These are phyloP conservation scores for Rhingia rostrata DNA, from an alignment of 2,888 invertebrate genomes.

Conservation along the genomic window DNA sequence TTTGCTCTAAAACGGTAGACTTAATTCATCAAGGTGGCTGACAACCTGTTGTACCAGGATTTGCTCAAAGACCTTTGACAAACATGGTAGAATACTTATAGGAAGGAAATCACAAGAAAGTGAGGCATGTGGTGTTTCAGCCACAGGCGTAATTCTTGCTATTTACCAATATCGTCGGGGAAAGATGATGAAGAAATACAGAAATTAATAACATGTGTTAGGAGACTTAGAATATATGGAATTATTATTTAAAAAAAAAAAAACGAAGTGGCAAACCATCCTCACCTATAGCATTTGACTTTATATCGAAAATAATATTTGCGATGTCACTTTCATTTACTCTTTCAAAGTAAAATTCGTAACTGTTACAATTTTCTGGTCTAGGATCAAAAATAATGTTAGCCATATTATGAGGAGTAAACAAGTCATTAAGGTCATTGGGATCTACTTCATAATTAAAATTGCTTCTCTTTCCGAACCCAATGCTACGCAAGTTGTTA, in stretches of 20 bases:
- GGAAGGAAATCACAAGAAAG: background rate
- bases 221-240: background rate
- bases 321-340: background rate
- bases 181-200: background rate
- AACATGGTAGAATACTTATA: too few species aligned
- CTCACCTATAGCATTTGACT: conserved; percentile 1
- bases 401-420: too few species aligned
- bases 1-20: background rate
- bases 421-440: too few species aligned
- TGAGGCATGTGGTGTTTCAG: background rate
- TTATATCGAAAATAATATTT: too few species aligned
- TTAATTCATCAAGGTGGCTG: too few species aligned
- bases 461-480: background rate
- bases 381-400: too few species aligned
- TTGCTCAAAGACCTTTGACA: too few species aligned
- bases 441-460: background rate
- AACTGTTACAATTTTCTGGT: too few species aligned
- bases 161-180: background rate
- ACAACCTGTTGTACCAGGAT: background rate
- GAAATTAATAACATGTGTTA: background rate
- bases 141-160: conserved; percentile 3
- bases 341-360: too few species aligned
- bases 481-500: background rate
- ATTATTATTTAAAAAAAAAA: conserved; percentile 15
- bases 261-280: too few species aligned